Evolutionary conservation across 2,797 vertebrate genomes (phyloP).

Genomic region (Enteromius mattozi): DNA sequence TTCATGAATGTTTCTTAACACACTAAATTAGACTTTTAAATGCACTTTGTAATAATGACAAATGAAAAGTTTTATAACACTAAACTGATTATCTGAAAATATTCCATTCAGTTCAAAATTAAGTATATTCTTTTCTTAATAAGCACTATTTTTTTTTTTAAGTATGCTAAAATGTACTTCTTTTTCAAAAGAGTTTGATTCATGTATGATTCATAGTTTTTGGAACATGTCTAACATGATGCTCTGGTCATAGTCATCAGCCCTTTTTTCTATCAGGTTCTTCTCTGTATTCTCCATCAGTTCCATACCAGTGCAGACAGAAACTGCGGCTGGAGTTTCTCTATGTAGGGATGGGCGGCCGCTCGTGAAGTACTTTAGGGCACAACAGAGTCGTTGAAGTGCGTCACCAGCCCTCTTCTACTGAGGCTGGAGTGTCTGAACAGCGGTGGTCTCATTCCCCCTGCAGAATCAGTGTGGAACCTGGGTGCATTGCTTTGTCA

Average conservation of each 20-base stretch:
- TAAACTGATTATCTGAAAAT: too few species aligned
- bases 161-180: not conserved
- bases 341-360: not conserved
- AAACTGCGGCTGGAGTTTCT: constrained; percentile 1
- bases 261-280: not conserved
- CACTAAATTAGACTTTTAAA: too few species aligned
- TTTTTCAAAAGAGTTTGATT: not conserved
- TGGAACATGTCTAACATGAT: not conserved
- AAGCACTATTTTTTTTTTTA: not conserved
- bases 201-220: too few species aligned
- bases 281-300: not conserved
- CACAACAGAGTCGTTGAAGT: not conserved
- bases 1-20: too few species aligned
- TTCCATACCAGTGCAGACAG: not conserved
- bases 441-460: not conserved
- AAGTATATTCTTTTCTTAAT: not conserved
- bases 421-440: constrained; percentile 15
- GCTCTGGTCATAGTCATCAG: not conserved
- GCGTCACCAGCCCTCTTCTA: constrained; percentile 9
- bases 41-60: too few species aligned
- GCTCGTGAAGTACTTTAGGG: constrained; percentile 2
- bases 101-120: not conserved
- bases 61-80: too few species aligned
- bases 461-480: constrained; percentile 5
- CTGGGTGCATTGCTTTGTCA: constrained; percentile 51